These are phyloP conservation scores for Gymnopithys bicolor DNA, from an alignment of 2,797 vertebrate genomes.

Conservation along the genomic window DNA sequence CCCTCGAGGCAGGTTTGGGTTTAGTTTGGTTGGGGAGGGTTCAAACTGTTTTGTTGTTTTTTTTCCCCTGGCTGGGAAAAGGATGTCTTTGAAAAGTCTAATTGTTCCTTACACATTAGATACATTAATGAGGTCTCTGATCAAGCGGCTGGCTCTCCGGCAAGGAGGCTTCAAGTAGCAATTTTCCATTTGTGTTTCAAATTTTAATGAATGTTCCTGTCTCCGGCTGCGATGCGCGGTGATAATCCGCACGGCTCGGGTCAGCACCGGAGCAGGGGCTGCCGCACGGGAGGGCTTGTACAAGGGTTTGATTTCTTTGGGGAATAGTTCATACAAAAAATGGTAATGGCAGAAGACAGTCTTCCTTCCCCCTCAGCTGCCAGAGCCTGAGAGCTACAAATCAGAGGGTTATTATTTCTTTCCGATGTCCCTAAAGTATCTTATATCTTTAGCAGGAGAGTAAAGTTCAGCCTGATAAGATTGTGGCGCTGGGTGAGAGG, in stretches of 20 bases:
- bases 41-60: background rate
- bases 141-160: slow-evolving; percentile 59
- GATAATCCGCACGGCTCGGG: slow-evolving; percentile 50
- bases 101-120: slow-evolving; percentile 58
- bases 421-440: slow-evolving; percentile 68
- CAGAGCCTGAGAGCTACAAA: slow-evolving; percentile 61
- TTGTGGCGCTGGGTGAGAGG: slow-evolving; percentile 30
- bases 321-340: slow-evolving; percentile 60
- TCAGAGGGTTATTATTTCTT: slow-evolving; percentile 70
- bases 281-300: slow-evolving; percentile 36
- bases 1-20: background rate
- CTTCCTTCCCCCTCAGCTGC: slow-evolving; percentile 1
- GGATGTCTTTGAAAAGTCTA: slow-evolving; percentile 48
- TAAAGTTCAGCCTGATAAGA: slow-evolving; percentile 72
- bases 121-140: slow-evolving; percentile 72
- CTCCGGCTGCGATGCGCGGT: slow-evolving; percentile 48
- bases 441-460: slow-evolving; percentile 64
- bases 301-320: slow-evolving; percentile 69
- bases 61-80: slow-evolving; percentile 8
- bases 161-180: slow-evolving; percentile 78
- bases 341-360: slow-evolving; percentile 34
- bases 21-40: background rate
- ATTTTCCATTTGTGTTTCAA: slow-evolving; percentile 81
- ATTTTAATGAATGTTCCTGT: slow-evolving; percentile 78
- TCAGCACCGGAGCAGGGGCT: slow-evolving; percentile 51